Percentiles rank a stretch among this genome's conserved stretches.
These are phyloP conservation scores for Plotosus lineatus DNA, from an alignment of 2,113 vertebrate species.

Conservation along the genomic window DNA sequence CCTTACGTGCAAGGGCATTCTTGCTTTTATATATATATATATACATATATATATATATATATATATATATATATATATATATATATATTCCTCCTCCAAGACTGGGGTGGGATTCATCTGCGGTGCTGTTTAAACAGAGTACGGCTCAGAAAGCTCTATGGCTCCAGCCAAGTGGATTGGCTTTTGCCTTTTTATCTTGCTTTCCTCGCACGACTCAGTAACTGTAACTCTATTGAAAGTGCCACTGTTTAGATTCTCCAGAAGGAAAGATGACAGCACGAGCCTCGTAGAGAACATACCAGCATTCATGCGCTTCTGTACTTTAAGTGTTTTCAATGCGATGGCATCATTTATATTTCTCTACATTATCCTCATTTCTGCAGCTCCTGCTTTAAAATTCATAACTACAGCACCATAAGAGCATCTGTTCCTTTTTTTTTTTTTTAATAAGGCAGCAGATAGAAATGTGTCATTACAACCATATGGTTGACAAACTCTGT, in stretches of 20 bases:
- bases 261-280: background rate
- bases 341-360: background rate
- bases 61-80: constrained; percentile 17
- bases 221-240: constrained; percentile 39
- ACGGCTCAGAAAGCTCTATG: constrained; percentile 26
- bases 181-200: constrained; percentile 60
- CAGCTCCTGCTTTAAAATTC: background rate
- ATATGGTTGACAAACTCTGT: background rate
- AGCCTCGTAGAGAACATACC: background rate
- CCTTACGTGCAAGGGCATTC: constrained; percentile 24
- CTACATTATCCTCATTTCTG: background rate
- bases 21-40: constrained; percentile 17
- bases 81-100: constrained; percentile 25
- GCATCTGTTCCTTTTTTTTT: constrained; percentile 1
- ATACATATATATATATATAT: constrained; percentile 26
- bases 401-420: background rate
- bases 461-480: background rate
- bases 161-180: constrained; percentile 54
- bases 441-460: background rate
- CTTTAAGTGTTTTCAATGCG: background rate
- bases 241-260: constrained; percentile 3
- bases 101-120: constrained; percentile 16
- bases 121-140: constrained; percentile 8
- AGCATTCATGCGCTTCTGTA: background rate
- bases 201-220: constrained; percentile 63